A percentile compares a stretch with the other conserved stretches of the same genome.
These are phyloP conservation scores for Lathamus discolor DNA, from an alignment of 2,113 vertebrate genomes.

Conservation along the genomic window DNA sequence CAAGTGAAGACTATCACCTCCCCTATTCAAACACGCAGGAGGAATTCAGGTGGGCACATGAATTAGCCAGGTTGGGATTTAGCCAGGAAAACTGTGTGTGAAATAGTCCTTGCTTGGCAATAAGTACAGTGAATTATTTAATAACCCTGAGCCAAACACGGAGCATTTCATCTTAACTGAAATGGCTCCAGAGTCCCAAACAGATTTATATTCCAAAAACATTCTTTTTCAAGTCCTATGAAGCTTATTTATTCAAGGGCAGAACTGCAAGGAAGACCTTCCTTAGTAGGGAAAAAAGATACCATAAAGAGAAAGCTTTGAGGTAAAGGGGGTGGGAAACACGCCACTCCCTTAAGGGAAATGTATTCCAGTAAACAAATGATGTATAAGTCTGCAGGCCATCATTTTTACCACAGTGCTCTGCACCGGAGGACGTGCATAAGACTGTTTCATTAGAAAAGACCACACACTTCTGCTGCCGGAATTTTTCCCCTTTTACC, in stretches of 20 bases:
- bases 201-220: slow-evolving; percentile 9
- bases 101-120: slow-evolving; percentile 5
- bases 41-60: slow-evolving; percentile 28
- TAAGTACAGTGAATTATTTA: not conserved
- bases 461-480: not conserved
- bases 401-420: slow-evolving; percentile 4
- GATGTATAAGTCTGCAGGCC: slow-evolving; percentile 23
- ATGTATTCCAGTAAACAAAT: slow-evolving; percentile 17
- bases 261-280: not conserved
- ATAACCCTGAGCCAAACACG: not conserved
- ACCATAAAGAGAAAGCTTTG: not conserved
- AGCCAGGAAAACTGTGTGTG: not conserved
- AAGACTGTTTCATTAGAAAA: slow-evolving; percentile 24
- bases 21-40: not conserved
- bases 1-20: not conserved
- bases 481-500: slow-evolving; percentile 4
- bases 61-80: not conserved
- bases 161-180: slow-evolving; percentile 39
- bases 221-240: slow-evolving; percentile 17
- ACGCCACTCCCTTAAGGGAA: slow-evolving; percentile 16
- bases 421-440: not conserved
- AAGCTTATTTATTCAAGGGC: slow-evolving; percentile 7
- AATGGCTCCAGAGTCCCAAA: slow-evolving; percentile 18
- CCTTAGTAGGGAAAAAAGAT: not conserved
- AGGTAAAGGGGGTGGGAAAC: not conserved